phyloP scores from a whole-genome alignment of 2,888 invertebrate genomes.

The Clunio marinus region DNA sequence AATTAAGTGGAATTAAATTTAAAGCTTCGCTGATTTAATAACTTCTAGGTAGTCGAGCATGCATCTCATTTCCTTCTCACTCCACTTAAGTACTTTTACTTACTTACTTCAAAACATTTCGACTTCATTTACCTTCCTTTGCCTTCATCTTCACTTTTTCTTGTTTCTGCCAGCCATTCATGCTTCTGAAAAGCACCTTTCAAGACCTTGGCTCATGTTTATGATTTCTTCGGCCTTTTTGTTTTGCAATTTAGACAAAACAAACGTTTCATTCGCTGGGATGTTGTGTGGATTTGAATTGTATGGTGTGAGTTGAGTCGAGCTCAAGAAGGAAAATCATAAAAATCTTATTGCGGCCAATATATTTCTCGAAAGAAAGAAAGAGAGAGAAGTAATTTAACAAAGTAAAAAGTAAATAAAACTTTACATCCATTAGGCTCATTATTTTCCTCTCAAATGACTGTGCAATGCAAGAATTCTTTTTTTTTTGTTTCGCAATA shows the following conservation, averaged over 20 bases:
- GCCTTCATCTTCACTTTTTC: too few species aligned
- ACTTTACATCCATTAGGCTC: slow-evolving; percentile 2
- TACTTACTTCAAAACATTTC: too few species aligned
- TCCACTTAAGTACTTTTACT: too few species aligned
- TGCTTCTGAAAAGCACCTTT: neutral
- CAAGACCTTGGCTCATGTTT: slow-evolving; percentile 6
- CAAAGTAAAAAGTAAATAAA: slow-evolving; percentile 28
- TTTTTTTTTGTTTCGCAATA: neutral
- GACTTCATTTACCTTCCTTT: neutral
- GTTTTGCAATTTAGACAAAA: neutral
- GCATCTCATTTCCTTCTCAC: too few species aligned
- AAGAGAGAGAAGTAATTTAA: neutral
- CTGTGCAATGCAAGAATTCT: neutral
- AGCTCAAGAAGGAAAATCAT: too few species aligned
- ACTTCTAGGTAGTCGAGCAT: neutral
- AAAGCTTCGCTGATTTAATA: slow-evolving; percentile 15
- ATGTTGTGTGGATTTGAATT: too few species aligned
- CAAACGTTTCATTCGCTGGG: too few species aligned
- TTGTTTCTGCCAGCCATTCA: neutral
- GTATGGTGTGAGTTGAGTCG: too few species aligned
- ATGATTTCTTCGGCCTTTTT: neutral
- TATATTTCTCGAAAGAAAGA: neutral
- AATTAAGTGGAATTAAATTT: slow-evolving; percentile 19
- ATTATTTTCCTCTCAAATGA: neutral
- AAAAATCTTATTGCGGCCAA: neutral